Percentiles rank a stretch among this genome's conserved stretches.
phyloP scores from a whole-genome alignment of 2,888 invertebrate species.

The Ariolimax columbianus region DNA sequence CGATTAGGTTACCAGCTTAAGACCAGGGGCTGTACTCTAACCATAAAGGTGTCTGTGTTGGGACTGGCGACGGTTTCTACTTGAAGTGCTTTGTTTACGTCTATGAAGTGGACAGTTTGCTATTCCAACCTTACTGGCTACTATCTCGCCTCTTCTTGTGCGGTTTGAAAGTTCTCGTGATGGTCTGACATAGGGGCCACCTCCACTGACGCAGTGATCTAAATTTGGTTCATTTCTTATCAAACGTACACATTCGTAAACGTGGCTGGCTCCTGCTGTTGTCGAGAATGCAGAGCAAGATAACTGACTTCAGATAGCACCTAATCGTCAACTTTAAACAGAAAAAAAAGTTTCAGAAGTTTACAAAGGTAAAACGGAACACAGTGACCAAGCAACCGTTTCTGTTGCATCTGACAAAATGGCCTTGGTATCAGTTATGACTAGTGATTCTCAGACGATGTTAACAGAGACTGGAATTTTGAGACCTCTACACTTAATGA shows the following conservation, averaged over 20 bases:
- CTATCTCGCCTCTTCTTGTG: neutral
- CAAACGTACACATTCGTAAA: neutral
- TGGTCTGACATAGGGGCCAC: neutral
- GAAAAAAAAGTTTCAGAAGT: neutral
- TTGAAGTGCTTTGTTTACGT: neutral
- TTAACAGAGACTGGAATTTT: conserved; percentile 5
- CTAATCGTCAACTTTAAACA: neutral
- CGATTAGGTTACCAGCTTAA: neutral
- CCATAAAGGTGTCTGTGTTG: neutral
- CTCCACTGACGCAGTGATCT: neutral
- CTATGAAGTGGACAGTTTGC: neutral
- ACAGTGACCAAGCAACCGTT: neutral
- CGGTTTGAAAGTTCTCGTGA: neutral
- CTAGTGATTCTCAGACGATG: neutral
- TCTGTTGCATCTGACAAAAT: neutral
- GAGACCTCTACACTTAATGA: neutral
- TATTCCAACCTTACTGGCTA: neutral
- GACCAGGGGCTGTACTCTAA: neutral
- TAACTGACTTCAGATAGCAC: neutral
- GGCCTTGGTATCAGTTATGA: neutral
- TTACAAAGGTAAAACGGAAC: neutral
- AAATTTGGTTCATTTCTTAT: neutral
- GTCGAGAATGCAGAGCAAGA: neutral
- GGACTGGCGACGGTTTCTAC: neutral
- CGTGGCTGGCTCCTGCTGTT: too few relatives aligned